A percentile compares a stretch with the other conserved stretches of the same genome.
Conservation (phyloP, 2,888 invertebrate species). For the Orthosia incerta region DNA sequence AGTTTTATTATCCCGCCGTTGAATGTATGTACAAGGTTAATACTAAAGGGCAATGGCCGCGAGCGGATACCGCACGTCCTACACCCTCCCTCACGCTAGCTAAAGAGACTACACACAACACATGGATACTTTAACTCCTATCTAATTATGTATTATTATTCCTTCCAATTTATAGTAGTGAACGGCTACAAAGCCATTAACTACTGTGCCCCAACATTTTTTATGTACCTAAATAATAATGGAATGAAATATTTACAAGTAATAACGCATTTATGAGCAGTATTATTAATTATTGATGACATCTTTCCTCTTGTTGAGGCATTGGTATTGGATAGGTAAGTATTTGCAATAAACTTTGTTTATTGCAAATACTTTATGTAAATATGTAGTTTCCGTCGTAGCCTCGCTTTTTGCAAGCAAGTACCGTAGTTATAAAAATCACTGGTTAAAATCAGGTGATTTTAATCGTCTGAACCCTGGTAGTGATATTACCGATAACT, state of each 20-base stretch:
- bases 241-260: constrained; percentile 19
- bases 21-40: constrained; percentile 79
- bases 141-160: constrained; percentile 42
- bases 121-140: constrained; percentile 45
- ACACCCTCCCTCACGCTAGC: constrained; percentile 68
- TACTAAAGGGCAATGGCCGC: constrained; percentile 79
- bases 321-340: constrained; percentile 23
- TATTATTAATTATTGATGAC: constrained; percentile 42
- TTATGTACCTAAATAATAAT: not conserved
- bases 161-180: constrained; percentile 25
- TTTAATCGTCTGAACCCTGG: too few species aligned
- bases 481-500: not conserved
- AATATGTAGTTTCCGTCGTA: not conserved
- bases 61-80: constrained; percentile 77
- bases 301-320: constrained; percentile 49
- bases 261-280: constrained; percentile 3
- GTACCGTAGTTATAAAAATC: too few species aligned
- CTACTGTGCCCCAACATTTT: not conserved
- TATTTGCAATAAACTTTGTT: constrained; percentile 31
- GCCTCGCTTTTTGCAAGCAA: not conserved
- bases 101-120: constrained; percentile 60
- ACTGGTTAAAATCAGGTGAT: too few species aligned
- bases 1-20: constrained; percentile 43
- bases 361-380: constrained; percentile 51
- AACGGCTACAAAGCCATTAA: not conserved